phyloP scores from a whole-genome alignment of 2,888 invertebrate species.

The Cloeon dipterum region DNA sequence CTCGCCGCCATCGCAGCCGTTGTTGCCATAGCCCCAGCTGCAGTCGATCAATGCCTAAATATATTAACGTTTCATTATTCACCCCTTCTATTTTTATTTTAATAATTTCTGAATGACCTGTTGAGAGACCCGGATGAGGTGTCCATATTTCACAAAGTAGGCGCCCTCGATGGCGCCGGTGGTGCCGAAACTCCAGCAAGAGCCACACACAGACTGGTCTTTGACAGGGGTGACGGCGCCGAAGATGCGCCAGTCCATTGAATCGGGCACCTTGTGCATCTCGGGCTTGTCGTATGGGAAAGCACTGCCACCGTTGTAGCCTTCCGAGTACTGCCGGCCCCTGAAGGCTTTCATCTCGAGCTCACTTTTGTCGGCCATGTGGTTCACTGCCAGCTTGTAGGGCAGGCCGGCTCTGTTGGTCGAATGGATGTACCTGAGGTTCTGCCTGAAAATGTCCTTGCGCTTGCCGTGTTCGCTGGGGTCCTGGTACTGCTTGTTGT shows the following conservation, averaged over 20 bases:
- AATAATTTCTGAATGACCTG: no score
- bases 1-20: constrained; percentile 96
- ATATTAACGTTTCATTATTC: background rate
- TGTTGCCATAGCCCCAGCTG: constrained; percentile 89
- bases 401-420: constrained; percentile 51
- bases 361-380: constrained; percentile 61
- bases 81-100: background rate
- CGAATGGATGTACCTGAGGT: constrained; percentile 59
- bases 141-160: constrained; percentile 57
- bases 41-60: constrained; percentile 66
- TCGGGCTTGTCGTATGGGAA: constrained; percentile 42
- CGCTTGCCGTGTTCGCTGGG: constrained; percentile 42
- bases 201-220: constrained; percentile 95
- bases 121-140: constrained; percentile 64
- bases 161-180: constrained; percentile 85
- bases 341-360: constrained; percentile 51
- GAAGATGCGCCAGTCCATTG: constrained; percentile 71
- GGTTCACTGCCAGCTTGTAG: constrained; percentile 60
- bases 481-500: constrained; percentile 39
- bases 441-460: constrained; percentile 64
- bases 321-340: constrained; percentile 36
- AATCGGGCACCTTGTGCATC: constrained; percentile 34
- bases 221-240: constrained; percentile 89
- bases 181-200: constrained; percentile 93
- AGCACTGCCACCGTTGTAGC: constrained; percentile 49